Evolutionary conservation across 2,888 invertebrate species (phyloP), one percentile per base, ranked within the genome.

Genomic region (Thyatira batis): DNA sequence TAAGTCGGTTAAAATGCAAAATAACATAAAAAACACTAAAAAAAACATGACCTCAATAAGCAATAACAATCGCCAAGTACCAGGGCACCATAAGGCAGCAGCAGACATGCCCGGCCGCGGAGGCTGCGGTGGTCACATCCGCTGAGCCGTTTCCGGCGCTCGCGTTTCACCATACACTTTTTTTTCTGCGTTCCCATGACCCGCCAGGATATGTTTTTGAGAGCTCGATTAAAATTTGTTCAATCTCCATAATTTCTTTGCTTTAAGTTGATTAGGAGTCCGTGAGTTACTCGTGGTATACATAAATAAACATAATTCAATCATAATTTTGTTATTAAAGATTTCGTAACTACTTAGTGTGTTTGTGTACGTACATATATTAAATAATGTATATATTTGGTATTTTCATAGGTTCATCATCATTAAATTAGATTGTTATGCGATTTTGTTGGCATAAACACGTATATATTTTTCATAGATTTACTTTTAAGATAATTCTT

Each of bases 101-200:
- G 43, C 55, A 54, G 57, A 45, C 61, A 57, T 52, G 50, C 33
- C 51, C 52, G 54, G 49, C 46, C 49, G 52, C 63, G 69, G 80
- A 79, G 80, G 80, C 84, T 87, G 87, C 73, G 87, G 86, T 76
- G 71, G 67, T 48, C 59, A 63, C 82, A 76, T 86, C 87, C 86
- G 82, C 71, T 62, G 64, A 57, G 57, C 60, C 71, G 39, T 39
- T 82, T 86, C 87, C 88, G 83, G 71, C 72, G 69, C 75, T 84
- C 80, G 69, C 61, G 65, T 84, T 84, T 74, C 82, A 63, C 57
- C 57, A 53, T 54, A 60, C 63, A 69, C 67, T 65, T 68, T 69
- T 58, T 60, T 57, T 60, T 68, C 73, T 72, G 73, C 77, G 77
- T 85, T 87, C 88, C 80, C 88, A 85, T 82, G 82, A 76, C 74